These are phyloP conservation scores for Egretta garzetta DNA, from an alignment of 2,113 vertebrate species.

Conservation along the genomic window DNA sequence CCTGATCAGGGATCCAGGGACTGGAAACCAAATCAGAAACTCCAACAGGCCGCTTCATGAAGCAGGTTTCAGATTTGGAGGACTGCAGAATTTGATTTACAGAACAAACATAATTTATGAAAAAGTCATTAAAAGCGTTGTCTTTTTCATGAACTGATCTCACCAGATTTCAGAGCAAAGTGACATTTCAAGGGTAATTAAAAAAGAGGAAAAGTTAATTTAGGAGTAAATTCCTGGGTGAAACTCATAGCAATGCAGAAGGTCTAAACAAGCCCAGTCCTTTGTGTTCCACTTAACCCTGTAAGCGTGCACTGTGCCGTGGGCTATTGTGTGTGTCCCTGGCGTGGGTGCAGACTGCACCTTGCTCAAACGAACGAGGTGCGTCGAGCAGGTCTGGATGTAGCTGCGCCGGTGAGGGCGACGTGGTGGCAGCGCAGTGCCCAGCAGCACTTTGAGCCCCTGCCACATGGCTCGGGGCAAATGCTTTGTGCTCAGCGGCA, in stretches of 20 bases:
- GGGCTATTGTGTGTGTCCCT: background rate
- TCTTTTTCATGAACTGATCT: background rate
- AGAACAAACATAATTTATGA: background rate
- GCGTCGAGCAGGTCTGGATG: background rate
- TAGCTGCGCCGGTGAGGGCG: rapidly evolving
- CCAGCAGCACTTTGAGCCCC: background rate
- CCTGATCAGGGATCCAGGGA: background rate
- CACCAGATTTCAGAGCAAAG: background rate
- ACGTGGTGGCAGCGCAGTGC: background rate
- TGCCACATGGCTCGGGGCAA: background rate
- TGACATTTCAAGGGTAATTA: background rate
- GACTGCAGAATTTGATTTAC: background rate
- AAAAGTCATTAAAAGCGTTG: background rate
- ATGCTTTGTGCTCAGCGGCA: background rate
- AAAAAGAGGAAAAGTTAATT: background rate
- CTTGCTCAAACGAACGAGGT: background rate
- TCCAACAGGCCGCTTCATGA: background rate
- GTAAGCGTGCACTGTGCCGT: background rate
- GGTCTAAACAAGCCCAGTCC: background rate
- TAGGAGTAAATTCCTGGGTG: background rate
- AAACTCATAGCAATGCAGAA: background rate
- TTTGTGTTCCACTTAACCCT: background rate
- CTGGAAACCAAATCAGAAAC: background rate
- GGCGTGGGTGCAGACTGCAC: background rate
- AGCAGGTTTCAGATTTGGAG: background rate